A percentile compares a stretch with the other conserved stretches of the same genome.
phyloP scores from a whole-genome alignment of 2,797 vertebrate genomes.

The Gadopsis bispinosus region DNA sequence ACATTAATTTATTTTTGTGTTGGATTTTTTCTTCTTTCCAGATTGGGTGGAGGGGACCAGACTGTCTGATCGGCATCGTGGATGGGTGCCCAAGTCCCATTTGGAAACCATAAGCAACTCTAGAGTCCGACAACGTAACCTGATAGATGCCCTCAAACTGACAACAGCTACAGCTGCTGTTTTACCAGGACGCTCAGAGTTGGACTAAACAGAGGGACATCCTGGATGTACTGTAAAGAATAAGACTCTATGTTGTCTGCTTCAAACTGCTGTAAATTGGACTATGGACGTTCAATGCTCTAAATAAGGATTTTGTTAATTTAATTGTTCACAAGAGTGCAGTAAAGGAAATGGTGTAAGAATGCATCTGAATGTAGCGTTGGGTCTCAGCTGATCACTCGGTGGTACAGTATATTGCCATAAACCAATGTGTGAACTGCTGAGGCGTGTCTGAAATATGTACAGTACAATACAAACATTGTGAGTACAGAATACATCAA shows the following conservation, averaged over 20 bases:
- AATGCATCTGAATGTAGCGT: constrained; percentile 33
- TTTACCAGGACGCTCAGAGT: constrained; percentile 39
- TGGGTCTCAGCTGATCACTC: constrained; percentile 34
- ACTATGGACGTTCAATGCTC: constrained; percentile 29
- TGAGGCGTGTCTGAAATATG: constrained; percentile 31
- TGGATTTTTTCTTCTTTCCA: constrained; percentile 60
- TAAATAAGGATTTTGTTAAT: constrained; percentile 17
- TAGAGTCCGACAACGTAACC: constrained; percentile 88
- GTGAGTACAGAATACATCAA: constrained; percentile 16
- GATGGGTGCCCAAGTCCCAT: constrained; percentile 91
- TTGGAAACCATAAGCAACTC: constrained; percentile 90
- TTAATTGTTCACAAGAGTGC: constrained; percentile 13
- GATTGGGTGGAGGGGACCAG: constrained; percentile 94
- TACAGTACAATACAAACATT: constrained; percentile 3
- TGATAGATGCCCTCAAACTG: constrained; percentile 91
- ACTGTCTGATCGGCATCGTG: constrained; percentile 91
- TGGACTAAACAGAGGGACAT: background rate
- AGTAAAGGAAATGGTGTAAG: constrained; percentile 27
- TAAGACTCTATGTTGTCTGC: background rate
- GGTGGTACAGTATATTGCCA: constrained; percentile 20
- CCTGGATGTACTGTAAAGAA: background rate
- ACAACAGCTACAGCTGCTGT: constrained; percentile 89
- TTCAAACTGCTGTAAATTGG: constrained; percentile 33
- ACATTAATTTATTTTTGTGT: background rate
- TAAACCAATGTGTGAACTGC: constrained; percentile 29